Conservation (phyloP, 2,888 invertebrate species). For the Tuta absoluta region DNA sequence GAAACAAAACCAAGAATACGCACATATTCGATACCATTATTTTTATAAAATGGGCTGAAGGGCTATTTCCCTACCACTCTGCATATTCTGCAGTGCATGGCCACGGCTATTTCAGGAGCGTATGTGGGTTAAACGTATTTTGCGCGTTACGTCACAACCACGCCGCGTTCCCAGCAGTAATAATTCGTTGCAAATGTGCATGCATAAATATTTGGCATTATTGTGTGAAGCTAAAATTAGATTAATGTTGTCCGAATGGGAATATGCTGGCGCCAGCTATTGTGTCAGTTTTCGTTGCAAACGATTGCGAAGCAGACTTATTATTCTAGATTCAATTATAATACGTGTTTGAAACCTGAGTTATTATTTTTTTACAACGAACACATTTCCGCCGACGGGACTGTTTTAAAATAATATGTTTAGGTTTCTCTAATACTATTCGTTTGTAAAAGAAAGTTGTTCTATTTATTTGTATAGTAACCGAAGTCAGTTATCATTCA, state of each 20-base stretch:
- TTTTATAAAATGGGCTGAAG: no score
- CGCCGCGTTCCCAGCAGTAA: conserved; percentile 11
- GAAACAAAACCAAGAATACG: no score
- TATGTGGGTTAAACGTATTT: conserved; percentile 22
- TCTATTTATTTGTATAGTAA: no score
- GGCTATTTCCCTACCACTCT: background rate
- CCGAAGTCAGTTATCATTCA: no score
- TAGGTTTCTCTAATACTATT: no score
- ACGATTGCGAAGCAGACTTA: background rate
- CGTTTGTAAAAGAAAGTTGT: no score
- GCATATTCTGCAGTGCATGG: conserved; percentile 3
- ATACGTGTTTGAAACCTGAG: background rate
- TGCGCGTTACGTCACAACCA: conserved; percentile 13
- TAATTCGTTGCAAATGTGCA: conserved; percentile 1
- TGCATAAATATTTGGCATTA: conserved; percentile 6
- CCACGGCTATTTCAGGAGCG: conserved; percentile 21
- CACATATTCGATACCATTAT: no score
- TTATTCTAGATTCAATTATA: background rate
- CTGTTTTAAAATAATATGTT: no score
- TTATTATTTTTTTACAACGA: no score
- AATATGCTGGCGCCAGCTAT: background rate
- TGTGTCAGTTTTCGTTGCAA: background rate
- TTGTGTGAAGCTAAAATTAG: background rate
- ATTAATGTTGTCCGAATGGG: background rate
- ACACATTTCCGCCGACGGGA: no score